phyloP scores from a whole-genome alignment of 2,797 vertebrate genomes.

The Gambusia yucatana region DNA sequence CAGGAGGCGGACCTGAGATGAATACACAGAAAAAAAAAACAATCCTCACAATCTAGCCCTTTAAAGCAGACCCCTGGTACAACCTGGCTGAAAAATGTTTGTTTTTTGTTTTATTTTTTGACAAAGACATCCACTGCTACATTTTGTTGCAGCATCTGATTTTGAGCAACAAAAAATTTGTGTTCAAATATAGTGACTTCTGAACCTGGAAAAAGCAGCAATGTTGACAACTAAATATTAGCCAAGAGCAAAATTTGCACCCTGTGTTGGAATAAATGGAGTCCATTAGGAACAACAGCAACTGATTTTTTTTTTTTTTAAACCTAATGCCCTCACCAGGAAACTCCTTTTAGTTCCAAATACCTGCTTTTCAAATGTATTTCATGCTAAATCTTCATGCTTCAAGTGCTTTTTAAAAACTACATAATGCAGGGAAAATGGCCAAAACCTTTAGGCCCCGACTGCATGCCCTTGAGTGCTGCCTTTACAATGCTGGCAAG shows the following conservation, averaged over 20 bases:
- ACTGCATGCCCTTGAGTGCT: slow-evolving; percentile 51
- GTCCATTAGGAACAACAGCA: not conserved
- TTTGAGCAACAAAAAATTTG: not conserved
- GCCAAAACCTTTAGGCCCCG: slow-evolving; percentile 41
- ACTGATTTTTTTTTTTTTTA: not conserved
- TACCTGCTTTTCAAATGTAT: slow-evolving; percentile 25
- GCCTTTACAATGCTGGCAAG: slow-evolving; percentile 47
- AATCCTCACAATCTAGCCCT: not conserved
- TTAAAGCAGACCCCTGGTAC: not conserved
- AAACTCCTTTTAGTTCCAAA: slow-evolving; percentile 7
- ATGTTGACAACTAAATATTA: not conserved
- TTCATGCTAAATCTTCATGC: slow-evolving; percentile 35
- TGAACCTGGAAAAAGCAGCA: not conserved
- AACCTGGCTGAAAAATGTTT: not conserved
- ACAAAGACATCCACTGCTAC: not conserved
- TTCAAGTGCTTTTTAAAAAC: slow-evolving; percentile 60
- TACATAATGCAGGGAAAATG: slow-evolving; percentile 47
- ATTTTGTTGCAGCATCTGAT: not conserved
- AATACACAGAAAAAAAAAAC: too few relatives aligned
- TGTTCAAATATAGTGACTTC: not conserved
- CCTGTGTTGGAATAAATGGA: slow-evolving; percentile 2
- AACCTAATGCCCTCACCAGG: not conserved
- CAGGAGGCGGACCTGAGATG: too few relatives aligned
- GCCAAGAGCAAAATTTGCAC: not conserved
- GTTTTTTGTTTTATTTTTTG: not conserved